Conservation (phyloP, 2,797 vertebrate genomes). For the Sciaenops ocellatus region DNA sequence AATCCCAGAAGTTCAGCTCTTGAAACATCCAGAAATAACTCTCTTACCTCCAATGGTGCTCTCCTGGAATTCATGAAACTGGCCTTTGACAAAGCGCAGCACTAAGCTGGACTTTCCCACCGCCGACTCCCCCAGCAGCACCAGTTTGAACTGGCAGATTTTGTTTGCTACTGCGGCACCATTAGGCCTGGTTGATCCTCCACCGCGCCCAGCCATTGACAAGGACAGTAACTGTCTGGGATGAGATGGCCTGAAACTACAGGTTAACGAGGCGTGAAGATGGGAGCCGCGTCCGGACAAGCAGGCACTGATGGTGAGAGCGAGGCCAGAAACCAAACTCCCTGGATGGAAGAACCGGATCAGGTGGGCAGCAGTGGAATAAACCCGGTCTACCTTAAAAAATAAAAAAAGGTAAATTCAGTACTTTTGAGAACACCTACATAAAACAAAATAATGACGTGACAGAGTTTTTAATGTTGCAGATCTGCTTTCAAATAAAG, state of each 20-base stretch:
- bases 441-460: neutral
- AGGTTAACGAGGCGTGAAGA: neutral
- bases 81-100: slow-evolving; percentile 90
- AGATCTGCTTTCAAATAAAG: neutral
- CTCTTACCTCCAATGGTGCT: slow-evolving; percentile 90
- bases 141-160: slow-evolving; percentile 91
- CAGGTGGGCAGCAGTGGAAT: neutral
- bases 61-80: slow-evolving; percentile 90
- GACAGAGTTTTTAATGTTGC: neutral
- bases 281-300: neutral
- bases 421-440: neutral
- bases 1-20: neutral
- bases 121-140: slow-evolving; percentile 89
- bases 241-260: slow-evolving; percentile 38
- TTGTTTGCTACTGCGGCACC: slow-evolving; percentile 85
- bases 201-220: slow-evolving; percentile 92
- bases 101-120: slow-evolving; percentile 91
- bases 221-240: slow-evolving; percentile 48
- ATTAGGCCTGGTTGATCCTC: slow-evolving; percentile 87
- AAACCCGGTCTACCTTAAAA: slow-evolving; percentile 14
- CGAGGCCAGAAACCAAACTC: slow-evolving; percentile 22
- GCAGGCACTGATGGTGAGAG: slow-evolving; percentile 48
- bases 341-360: neutral
- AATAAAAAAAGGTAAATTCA: neutral
- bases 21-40: slow-evolving; percentile 24